Conservation (phyloP, 2,113 vertebrate species). For the Elaphurus davidianus region DNA sequence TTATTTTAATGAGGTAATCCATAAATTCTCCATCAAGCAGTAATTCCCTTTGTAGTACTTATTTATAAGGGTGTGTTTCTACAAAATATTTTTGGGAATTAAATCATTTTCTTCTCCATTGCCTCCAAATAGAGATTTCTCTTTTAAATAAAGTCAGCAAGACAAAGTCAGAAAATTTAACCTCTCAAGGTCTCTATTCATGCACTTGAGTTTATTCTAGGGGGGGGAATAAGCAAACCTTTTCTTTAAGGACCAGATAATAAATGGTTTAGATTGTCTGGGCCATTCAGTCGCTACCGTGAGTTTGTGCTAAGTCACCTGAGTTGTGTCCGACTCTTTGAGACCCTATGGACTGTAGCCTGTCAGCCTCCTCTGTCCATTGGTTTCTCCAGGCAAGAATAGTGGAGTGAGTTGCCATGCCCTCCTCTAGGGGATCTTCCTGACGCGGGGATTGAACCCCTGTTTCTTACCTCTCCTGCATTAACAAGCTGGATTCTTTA, state of each 20-base stretch:
- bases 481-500: neutral
- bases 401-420: neutral
- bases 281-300: accelerated
- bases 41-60: constrained; percentile 54
- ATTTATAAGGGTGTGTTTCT: constrained; percentile 56
- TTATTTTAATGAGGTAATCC: constrained; percentile 54
- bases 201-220: neutral
- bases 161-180: neutral
- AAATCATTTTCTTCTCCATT: constrained; percentile 55
- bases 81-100: constrained; percentile 58
- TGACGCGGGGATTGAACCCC: neutral
- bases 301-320: neutral
- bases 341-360: neutral
- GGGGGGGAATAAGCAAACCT: neutral
- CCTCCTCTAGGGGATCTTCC: neutral
- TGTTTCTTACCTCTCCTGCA: neutral
- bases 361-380: neutral
- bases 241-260: neutral
- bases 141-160: neutral
- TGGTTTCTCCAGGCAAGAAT: neutral
- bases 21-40: constrained; percentile 59
- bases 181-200: neutral
- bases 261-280: neutral
- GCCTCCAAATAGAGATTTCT: constrained; percentile 22
- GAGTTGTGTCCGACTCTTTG: neutral